These are phyloP conservation scores for Siniperca undulata DNA, from an alignment of 2,797 vertebrate species.

Conservation along the genomic window DNA sequence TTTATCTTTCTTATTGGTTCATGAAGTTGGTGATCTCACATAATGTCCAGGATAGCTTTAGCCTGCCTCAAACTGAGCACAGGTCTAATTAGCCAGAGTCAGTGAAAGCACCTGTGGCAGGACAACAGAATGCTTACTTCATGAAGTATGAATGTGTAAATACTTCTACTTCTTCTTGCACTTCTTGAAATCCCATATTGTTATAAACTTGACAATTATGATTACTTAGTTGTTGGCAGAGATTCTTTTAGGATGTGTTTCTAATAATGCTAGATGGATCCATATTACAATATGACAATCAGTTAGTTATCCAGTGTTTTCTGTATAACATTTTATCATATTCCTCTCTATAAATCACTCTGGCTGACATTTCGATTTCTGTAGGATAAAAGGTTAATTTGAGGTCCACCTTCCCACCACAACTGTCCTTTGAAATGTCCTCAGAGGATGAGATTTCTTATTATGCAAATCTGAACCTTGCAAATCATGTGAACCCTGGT, in stretches of 20 bases:
- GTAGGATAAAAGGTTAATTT: slow-evolving; percentile 3
- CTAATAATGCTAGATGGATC: neutral
- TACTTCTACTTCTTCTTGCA: no score
- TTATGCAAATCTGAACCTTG: slow-evolving; percentile 14
- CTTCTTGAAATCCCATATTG: no score
- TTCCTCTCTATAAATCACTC: slow-evolving; percentile 1
- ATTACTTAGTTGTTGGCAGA: no score
- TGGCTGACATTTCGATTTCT: slow-evolving; percentile 11
- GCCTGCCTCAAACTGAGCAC: no score
- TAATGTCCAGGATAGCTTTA: neutral
- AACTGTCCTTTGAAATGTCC: neutral
- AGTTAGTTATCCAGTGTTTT: neutral
- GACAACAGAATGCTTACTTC: no score
- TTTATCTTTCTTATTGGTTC: neutral
- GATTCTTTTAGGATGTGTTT: no score
- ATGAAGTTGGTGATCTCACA: neutral
- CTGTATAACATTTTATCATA: neutral
- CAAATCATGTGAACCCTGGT: neutral
- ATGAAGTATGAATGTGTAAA: no score
- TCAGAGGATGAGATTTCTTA: neutral
- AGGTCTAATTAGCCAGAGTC: no score
- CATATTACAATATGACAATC: neutral
- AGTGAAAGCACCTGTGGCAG: no score
- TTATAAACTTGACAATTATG: no score
- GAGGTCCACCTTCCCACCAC: neutral